Base-by-base conservation (phyloP, 2,113 vertebrate genomes). In the Pelodiscus sinensis region DNA sequence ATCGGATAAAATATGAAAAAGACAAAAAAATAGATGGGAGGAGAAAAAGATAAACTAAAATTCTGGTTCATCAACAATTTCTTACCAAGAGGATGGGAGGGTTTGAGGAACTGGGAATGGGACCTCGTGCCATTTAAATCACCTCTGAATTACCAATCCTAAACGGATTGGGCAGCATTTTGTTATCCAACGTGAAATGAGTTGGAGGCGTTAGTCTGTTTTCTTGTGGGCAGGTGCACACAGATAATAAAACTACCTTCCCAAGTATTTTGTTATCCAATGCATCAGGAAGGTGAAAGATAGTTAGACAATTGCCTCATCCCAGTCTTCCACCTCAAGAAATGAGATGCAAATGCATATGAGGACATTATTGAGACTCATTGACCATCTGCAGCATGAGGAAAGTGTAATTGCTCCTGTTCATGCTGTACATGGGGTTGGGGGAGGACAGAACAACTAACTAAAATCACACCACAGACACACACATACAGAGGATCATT, bases 341-440 rank as follows among this genome's bases (percentile, higher is more conserved):
- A 11, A 75, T 44, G 38, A 44, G 44, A 44, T 44, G 44, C 44
- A 44, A 44, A 44, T 44, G 38, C 3, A 5, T 5, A 27, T 87
- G 35, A 68, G 13, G 38, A 14, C 1, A 62, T 1, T 3, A 29
- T 1, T 25, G 50, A 83, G 89, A 50, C 5, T 9, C 14, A n/a
- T 10, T 38, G 35, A 29, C 2, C 2, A 85, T 11, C 79, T 6
- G 22, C 4, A 73, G 6, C 11, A 50, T 19, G 3, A 73, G 6
- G 16, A 87, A 38, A 84, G 27, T 44, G 55, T 68, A 18, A n/a
- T 31, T 68, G 31, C 29, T 58, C 24, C 7, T 55, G 15, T 3
- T 2, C 79, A 10, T 27, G 3, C 2, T 5, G 4, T 9, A 21
- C 0, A n/a, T n/a, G 16, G 7, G 15, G 29, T 2, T 31, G 7